Conservation (phyloP, 2,113 vertebrate genomes). For the Xerus inauris region DNA sequence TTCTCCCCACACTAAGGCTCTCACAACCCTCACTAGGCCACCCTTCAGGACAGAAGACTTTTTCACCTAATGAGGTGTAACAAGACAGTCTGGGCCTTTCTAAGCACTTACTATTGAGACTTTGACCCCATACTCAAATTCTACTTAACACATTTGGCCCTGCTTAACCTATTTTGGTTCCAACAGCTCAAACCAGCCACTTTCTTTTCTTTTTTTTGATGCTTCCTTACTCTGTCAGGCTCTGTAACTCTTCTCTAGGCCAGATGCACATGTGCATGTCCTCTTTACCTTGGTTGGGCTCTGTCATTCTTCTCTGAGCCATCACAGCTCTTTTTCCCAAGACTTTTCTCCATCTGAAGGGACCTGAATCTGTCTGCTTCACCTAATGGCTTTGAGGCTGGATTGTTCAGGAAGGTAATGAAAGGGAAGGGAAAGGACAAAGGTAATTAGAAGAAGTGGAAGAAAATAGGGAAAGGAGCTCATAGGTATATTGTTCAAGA, state of each 20-base stretch:
- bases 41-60: neutral
- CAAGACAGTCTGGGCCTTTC: neutral
- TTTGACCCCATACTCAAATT: neutral
- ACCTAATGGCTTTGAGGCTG: neutral
- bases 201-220: neutral
- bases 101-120: neutral
- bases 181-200: neutral
- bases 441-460: neutral
- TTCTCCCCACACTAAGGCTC: neutral
- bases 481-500: neutral
- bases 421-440: neutral
- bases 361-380: neutral
- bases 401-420: neutral
- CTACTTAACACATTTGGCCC: neutral
- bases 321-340: neutral
- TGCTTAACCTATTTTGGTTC: neutral
- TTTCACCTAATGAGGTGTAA: neutral
- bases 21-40: neutral
- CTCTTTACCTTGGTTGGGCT: neutral
- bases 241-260: neutral
- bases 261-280: accelerated
- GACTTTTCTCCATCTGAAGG: neutral
- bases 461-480: neutral
- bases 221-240: neutral
- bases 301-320: neutral